Conservation (phyloP, 2,113 vertebrate species). For the Hippocampus comes region DNA sequence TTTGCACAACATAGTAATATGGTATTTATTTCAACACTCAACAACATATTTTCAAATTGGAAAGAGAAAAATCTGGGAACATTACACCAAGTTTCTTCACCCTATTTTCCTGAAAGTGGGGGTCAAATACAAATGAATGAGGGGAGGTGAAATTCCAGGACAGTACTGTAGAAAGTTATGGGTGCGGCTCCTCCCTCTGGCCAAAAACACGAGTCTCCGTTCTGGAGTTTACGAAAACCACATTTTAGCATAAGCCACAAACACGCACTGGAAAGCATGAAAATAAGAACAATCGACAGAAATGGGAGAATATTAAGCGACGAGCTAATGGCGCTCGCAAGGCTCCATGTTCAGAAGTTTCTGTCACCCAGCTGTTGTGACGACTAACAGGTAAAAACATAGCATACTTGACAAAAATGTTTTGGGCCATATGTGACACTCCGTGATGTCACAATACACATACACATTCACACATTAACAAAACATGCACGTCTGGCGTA, state of each 20-base stretch:
- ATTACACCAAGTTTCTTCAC: background rate
- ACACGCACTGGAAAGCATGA: background rate
- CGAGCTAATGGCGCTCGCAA: background rate
- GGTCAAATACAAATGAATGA: slow-evolving; percentile 6
- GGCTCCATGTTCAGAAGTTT: background rate
- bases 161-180: slow-evolving; percentile 17
- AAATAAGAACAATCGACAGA: background rate
- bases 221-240: slow-evolving; percentile 39
- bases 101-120: background rate
- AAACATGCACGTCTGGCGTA: too few relatives aligned
- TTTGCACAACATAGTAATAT: background rate
- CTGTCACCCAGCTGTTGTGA: slow-evolving; percentile 1
- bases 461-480: background rate
- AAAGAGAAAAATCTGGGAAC: background rate
- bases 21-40: background rate
- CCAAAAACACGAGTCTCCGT: slow-evolving; percentile 38
- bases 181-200: slow-evolving; percentile 61
- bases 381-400: background rate
- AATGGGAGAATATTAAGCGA: background rate
- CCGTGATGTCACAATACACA: background rate
- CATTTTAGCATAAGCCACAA: background rate
- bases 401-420: background rate
- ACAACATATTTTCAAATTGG: background rate
- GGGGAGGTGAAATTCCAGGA: slow-evolving; percentile 16
- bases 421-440: background rate